phyloP scores from a whole-genome alignment of 2,888 invertebrate species.

The Microctonus aethiopoides region DNA sequence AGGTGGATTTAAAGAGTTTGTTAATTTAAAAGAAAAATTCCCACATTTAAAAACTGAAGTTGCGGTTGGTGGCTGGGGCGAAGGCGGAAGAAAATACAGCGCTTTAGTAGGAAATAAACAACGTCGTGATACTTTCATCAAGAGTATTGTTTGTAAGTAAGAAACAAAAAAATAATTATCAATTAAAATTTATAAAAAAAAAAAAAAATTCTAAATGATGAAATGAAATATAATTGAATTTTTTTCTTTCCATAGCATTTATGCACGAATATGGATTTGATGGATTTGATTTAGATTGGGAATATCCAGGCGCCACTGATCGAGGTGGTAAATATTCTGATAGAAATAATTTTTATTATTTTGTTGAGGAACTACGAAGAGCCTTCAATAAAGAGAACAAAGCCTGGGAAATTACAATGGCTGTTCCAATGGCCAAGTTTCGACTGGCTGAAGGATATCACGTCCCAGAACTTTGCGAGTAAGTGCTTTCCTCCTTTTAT shows the following conservation, averaged over 20 bases:
- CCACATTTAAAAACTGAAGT: constrained; percentile 82
- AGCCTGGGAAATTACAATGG: constrained; percentile 90
- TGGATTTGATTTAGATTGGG: constrained; percentile 91
- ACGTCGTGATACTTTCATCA: constrained; percentile 78
- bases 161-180: not conserved
- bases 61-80: constrained; percentile 92
- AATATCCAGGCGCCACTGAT: constrained; percentile 90
- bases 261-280: constrained; percentile 83
- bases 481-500: constrained; percentile 66
- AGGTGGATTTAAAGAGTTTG: constrained; percentile 84
- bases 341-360: constrained; percentile 84
- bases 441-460: constrained; percentile 90
- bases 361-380: constrained; percentile 82
- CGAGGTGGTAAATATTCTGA: constrained; percentile 86
- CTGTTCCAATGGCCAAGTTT: constrained; percentile 89
- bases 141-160: constrained; percentile 77
- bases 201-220: not conserved
- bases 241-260: constrained; percentile 74
- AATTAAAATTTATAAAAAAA: not conserved
- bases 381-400: constrained; percentile 81
- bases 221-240: not conserved
- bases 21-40: constrained; percentile 75
- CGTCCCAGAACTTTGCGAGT: constrained; percentile 90
- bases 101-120: constrained; percentile 80
- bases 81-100: constrained; percentile 89